phyloP scores from a whole-genome alignment of 2,888 invertebrate genomes.

The Margaritifera margaritifera region DNA sequence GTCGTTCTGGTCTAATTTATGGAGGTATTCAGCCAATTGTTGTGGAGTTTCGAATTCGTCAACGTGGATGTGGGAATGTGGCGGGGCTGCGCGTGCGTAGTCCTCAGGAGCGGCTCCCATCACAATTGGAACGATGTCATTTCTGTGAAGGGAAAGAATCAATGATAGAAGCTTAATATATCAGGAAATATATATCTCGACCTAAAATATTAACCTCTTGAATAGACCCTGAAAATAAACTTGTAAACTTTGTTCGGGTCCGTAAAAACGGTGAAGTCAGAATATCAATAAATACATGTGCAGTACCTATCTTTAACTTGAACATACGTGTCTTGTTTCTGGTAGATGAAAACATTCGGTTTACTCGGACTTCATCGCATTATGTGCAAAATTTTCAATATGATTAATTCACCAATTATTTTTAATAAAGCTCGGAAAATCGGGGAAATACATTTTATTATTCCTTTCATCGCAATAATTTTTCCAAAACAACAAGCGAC shows the following conservation, averaged over 20 bases:
- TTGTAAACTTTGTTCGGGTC: too few relatives aligned
- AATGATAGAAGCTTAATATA: constrained; percentile 70
- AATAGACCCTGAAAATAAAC: background rate
- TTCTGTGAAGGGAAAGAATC: constrained; percentile 77
- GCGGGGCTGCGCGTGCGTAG: constrained; percentile 91
- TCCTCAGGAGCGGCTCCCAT: constrained; percentile 96
- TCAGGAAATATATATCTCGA: background rate
- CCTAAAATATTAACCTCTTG: background rate
- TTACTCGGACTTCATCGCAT: too few relatives aligned
- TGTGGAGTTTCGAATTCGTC: constrained; percentile 93
- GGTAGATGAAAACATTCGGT: too few relatives aligned
- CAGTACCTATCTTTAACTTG: too few relatives aligned
- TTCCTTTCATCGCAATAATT: too few relatives aligned
- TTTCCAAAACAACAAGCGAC: too few relatives aligned
- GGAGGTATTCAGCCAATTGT: constrained; percentile 89
- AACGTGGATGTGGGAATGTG: constrained; percentile 96
- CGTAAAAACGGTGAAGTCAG: too few relatives aligned
- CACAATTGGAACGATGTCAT: constrained; percentile 92
- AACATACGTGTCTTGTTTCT: background rate
- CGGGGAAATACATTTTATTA: too few relatives aligned
- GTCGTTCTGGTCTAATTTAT: constrained; percentile 88
- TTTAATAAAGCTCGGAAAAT: too few relatives aligned
- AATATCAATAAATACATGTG: too few relatives aligned
- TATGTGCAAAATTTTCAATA: too few relatives aligned
- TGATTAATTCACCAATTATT: too few relatives aligned